These are phyloP conservation scores for Heterochromis multidens DNA, from an alignment of 2,113 vertebrate genomes.

Conservation along the genomic window DNA sequence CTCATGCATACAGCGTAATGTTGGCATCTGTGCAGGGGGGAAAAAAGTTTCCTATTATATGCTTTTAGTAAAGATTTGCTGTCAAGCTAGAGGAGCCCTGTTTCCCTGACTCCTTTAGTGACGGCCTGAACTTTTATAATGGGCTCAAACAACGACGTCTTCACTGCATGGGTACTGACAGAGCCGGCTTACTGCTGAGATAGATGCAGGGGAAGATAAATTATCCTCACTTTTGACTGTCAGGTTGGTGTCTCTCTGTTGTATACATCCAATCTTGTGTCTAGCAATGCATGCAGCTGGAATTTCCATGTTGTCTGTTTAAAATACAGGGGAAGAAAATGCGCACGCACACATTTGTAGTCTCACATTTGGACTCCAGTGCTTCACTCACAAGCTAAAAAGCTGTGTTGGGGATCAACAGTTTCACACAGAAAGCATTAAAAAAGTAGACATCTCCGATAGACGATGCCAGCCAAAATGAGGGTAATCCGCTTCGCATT, in stretches of 20 bases:
- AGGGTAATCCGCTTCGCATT: conserved; percentile 16
- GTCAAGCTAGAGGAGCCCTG: conserved; percentile 50
- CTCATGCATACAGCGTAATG: conserved; percentile 36
- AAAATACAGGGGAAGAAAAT: background rate
- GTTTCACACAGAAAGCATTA: background rate
- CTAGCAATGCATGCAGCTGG: background rate
- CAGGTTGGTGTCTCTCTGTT: background rate
- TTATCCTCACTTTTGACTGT: conserved; percentile 27
- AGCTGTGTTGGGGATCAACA: background rate
- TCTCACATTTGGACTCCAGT: background rate
- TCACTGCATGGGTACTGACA: conserved; percentile 12
- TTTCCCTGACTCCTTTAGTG: conserved; percentile 32
- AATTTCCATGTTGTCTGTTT: background rate
- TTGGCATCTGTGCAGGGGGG: conserved; percentile 48
- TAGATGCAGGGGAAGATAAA: background rate
- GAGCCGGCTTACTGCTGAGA: conserved; percentile 8
- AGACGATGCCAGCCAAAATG: background rate
- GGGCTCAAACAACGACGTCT: conserved; percentile 24
- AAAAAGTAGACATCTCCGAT: background rate
- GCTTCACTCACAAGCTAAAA: background rate
- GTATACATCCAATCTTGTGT: background rate
- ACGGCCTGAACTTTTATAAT: conserved; percentile 52
- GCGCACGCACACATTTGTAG: background rate
- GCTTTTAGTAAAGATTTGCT: conserved; percentile 79
- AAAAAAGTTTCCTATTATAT: conserved; percentile 55